Evolutionary conservation across 2,797 vertebrate genomes (phyloP).

Genomic region (Poecilia picta): DNA sequence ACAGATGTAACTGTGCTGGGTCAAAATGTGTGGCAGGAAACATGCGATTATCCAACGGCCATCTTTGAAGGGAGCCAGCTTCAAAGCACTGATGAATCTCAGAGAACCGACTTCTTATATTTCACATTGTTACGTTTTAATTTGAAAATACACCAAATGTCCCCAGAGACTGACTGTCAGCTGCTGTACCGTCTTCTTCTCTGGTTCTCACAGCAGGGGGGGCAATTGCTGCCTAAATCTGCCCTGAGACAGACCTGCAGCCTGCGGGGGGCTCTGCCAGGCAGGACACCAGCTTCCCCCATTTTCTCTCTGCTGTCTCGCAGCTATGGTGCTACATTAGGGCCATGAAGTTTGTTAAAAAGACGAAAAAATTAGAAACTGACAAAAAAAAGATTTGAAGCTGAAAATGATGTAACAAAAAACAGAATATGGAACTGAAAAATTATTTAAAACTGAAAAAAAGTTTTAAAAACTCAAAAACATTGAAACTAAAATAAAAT

Average conservation of each 20-base stretch:
- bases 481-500: no score
- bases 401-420: no score
- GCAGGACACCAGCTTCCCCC: conserved; percentile 43
- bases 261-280: conserved; percentile 46
- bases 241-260: conserved; percentile 55
- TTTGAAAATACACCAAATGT: conserved; percentile 36
- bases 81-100: conserved; percentile 15
- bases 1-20: conserved; percentile 65
- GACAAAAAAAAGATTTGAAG: no score
- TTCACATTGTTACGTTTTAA: conserved; percentile 30
- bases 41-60: conserved; percentile 45
- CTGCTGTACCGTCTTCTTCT: conserved; percentile 51
- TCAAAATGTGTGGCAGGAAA: conserved; percentile 71
- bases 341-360: no score
- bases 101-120: conserved; percentile 19
- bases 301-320: conserved; percentile 15
- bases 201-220: conserved; percentile 69
- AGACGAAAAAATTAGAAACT: no score
- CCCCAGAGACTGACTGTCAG: conserved; percentile 44
- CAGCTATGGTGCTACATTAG: not conserved
- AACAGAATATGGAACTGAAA: no score
- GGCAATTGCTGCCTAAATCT: conserved; percentile 79
- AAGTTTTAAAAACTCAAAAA: no score
- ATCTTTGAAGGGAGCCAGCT: conserved; percentile 4
- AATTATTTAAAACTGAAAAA: no score